Base-by-base conservation (phyloP, 2,797 vertebrate species). In the Tinamus major region DNA sequence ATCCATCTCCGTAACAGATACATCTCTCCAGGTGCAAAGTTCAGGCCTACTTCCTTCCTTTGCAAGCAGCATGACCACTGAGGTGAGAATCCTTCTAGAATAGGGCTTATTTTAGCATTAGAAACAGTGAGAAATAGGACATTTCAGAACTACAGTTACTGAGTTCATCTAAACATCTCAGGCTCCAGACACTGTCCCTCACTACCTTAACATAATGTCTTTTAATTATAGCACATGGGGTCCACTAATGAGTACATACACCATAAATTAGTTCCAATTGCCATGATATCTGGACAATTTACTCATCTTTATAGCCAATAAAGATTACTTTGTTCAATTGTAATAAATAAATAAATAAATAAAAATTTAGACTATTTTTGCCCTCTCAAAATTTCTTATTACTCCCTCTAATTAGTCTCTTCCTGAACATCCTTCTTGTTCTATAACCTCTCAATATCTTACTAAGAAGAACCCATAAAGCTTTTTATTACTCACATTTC, bases 81-180 rank as follows among this genome's bases (percentile, higher is more conserved):
- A 42, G 27, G 15, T 56, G 26, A 65, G 10, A 29, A 33, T 53
- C 44, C 39, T 80, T 55, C 35, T 69, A 56, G 81, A 21, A 49
- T 8, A 20, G 8, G 1, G 56, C 56, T 56, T 83, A 31, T 70
- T 76, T 76, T 76, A 78, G 23, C 31, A 33, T 42, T 59, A 76
- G 35, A 44, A 89, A 24, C 13, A 39, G 49, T 68, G 77, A 35
- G 7, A 56, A 84, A 67, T 35, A 35, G 16, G 6, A 3, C 19
- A 20, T 67, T 84, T 70, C 44, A 48, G 55, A 72, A 42, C 46
- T 71, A 27, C 24, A 69, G 23, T 48, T 55, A 63, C 35, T 11
- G 17, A 65, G 23, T 69, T 78, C 20, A 37, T 86, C 74, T 84
- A 93, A 71, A 88, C 83, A 90, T 63, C 48, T 84, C 37, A 48